Evolutionary conservation across 2,113 vertebrate genomes (phyloP).

Genomic region (Channa maculata): DNA sequence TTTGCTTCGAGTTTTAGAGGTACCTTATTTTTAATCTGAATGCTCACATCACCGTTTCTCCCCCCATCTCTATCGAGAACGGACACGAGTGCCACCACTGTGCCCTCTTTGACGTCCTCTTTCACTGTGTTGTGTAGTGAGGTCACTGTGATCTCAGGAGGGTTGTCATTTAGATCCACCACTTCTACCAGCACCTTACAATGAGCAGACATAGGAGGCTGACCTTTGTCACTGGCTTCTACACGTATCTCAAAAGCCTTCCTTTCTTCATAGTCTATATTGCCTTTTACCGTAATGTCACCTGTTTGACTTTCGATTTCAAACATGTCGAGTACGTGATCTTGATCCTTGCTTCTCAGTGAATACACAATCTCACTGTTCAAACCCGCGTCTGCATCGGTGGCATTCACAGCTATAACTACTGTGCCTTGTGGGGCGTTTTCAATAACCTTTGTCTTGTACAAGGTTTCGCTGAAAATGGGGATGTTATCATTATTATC

Average conservation of each 20-base stretch:
- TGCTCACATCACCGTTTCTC: slow-evolving; percentile 84
- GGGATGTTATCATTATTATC: slow-evolving; percentile 89
- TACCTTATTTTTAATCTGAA: slow-evolving; percentile 74
- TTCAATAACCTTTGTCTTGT: slow-evolving; percentile 80
- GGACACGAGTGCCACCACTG: slow-evolving; percentile 87
- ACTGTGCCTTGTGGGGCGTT: slow-evolving; percentile 69
- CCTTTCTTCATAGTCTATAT: slow-evolving; percentile 84
- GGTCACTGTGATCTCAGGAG: slow-evolving; percentile 82
- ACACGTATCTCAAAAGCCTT: slow-evolving; percentile 85
- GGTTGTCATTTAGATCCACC: slow-evolving; percentile 87
- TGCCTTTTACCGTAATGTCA: slow-evolving; percentile 71
- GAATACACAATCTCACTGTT: slow-evolving; percentile 82
- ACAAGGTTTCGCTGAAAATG: slow-evolving; percentile 78
- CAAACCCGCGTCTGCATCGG: slow-evolving; percentile 84
- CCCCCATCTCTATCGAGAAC: slow-evolving; percentile 86
- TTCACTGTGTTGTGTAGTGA: slow-evolving; percentile 83
- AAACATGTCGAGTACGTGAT: slow-evolving; percentile 74
- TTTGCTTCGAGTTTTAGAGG: slow-evolving; percentile 89
- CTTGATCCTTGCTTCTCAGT: slow-evolving; percentile 73
- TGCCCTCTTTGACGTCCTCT: slow-evolving; percentile 85
- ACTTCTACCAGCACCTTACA: slow-evolving; percentile 86
- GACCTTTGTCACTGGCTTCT: slow-evolving; percentile 83
- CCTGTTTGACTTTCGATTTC: slow-evolving; percentile 70
- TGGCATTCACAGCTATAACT: slow-evolving; percentile 78
- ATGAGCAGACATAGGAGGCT: slow-evolving; percentile 78